Conservation (phyloP, 2,113 vertebrate species). For the Syngnathoides biaculeatus region DNA sequence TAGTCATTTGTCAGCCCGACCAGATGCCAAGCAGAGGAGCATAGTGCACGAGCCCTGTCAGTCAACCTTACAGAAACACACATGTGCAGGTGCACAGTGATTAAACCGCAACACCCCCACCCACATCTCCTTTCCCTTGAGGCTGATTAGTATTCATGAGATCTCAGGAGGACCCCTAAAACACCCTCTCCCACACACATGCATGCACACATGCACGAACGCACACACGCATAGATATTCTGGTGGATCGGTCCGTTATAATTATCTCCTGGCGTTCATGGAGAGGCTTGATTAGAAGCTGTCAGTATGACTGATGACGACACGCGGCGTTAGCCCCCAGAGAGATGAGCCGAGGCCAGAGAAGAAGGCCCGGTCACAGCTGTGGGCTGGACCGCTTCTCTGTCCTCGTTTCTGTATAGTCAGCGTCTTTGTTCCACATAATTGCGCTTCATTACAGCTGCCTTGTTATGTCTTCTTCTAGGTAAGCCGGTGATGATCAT, state of each 20-base stretch:
- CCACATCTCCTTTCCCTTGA: constrained; percentile 42
- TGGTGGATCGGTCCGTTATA: constrained; percentile 69
- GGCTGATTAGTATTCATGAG: constrained; percentile 75
- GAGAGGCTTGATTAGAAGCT: constrained; percentile 74
- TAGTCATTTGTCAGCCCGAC: constrained; percentile 68
- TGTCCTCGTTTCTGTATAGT: constrained; percentile 35
- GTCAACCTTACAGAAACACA: constrained; percentile 34
- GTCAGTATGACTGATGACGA: constrained; percentile 75
- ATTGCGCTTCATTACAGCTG: constrained; percentile 32
- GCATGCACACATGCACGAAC: background rate
- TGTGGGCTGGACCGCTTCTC: constrained; percentile 39
- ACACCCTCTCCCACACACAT: constrained; percentile 17
- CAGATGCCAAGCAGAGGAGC: constrained; percentile 56
- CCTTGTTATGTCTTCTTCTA: constrained; percentile 47
- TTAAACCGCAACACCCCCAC: constrained; percentile 31
- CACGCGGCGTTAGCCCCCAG: constrained; percentile 59
- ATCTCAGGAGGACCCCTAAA: constrained; percentile 58
- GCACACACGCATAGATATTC: constrained; percentile 32
- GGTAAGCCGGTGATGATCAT: constrained; percentile 97
- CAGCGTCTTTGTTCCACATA: constrained; percentile 32
- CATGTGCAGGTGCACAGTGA: constrained; percentile 54
- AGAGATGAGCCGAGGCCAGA: constrained; percentile 42
- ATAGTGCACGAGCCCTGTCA: constrained; percentile 48
- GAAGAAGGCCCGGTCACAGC: constrained; percentile 52
- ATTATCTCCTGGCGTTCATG: constrained; percentile 73